Evolutionary conservation across 1,140 invertebrate genomes (phyloP).

Genomic region (Zaprionus kolodkinae): DNA sequence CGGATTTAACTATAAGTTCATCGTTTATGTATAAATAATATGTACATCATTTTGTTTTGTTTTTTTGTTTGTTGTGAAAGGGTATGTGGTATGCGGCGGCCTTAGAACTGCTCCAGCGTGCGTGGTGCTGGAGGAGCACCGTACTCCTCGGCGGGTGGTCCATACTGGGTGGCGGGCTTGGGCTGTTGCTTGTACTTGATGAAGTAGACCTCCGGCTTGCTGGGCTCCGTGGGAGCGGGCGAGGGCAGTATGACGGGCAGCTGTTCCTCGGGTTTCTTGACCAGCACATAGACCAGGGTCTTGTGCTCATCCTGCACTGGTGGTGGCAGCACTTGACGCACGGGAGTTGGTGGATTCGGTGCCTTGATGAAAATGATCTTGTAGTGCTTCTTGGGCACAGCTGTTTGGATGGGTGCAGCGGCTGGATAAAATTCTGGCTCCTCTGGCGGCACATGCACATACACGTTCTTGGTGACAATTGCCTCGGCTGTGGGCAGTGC

Average conservation of each 20-base stretch:
- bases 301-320: constrained; percentile 91
- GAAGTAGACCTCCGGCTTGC: constrained; percentile 87
- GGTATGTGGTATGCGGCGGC: neutral
- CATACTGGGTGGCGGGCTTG: constrained; percentile 74
- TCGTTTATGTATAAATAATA: constrained; percentile 70
- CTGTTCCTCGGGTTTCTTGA: constrained; percentile 89
- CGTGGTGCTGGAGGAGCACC: constrained; percentile 75
- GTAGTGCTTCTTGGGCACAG: constrained; percentile 90
- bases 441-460: constrained; percentile 90
- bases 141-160: constrained; percentile 74
- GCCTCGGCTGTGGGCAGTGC: constrained; percentile 53
- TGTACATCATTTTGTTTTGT: constrained; percentile 49
- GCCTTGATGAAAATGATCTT: constrained; percentile 95
- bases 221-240: constrained; percentile 85
- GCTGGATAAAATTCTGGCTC: constrained; percentile 85
- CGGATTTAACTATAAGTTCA: neutral
- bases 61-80: constrained; percentile 4
- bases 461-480: constrained; percentile 90
- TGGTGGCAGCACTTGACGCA: constrained; percentile 85
- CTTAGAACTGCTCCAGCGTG: constrained; percentile 69
- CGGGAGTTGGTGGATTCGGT: constrained; percentile 89
- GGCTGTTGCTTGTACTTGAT: constrained; percentile 86
- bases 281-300: constrained; percentile 93
- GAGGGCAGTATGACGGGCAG: constrained; percentile 84
- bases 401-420: constrained; percentile 71